A percentile compares a stretch with the other conserved stretches of the same genome.
Evolutionary conservation across 2,888 invertebrate genomes (phyloP).

Genomic region (Hydraecia micacea): DNA sequence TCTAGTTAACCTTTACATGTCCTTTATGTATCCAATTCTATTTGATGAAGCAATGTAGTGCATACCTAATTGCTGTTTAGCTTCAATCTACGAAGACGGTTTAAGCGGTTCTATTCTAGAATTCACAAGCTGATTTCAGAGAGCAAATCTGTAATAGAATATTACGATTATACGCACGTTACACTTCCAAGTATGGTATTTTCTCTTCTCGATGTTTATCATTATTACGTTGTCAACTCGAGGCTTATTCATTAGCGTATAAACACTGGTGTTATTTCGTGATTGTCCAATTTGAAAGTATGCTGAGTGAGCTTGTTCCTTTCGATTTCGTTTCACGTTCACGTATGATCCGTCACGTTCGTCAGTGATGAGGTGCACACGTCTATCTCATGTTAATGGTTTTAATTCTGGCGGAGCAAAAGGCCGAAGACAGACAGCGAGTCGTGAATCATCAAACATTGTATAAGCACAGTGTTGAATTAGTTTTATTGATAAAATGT

Average conservation of each 20-base stretch:
- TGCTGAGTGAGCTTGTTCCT: conserved; percentile 42
- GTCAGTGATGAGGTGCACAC: conserved; percentile 27
- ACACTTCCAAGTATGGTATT: conserved; percentile 58
- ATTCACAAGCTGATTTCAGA: conserved; percentile 4
- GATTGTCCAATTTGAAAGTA: conserved; percentile 62
- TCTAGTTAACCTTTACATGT: conserved; percentile 53
- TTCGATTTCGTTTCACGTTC: conserved; percentile 58
- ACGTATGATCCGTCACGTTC: conserved; percentile 48
- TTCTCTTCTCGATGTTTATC: conserved; percentile 60
- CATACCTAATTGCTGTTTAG: conserved; percentile 8
- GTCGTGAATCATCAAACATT: conserved; percentile 39
- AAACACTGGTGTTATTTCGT: conserved; percentile 40
- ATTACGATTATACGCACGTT: conserved; percentile 17
- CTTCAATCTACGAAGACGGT: not conserved
- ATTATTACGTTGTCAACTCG: conserved; percentile 54
- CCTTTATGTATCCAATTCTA: conserved; percentile 27
- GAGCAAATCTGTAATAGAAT: not conserved
- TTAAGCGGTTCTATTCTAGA: not conserved
- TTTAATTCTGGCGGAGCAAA: conserved; percentile 22
- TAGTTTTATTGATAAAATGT: conserved; percentile 49
- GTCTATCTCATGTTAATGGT: conserved; percentile 27
- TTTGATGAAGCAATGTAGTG: conserved; percentile 35
- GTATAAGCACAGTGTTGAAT: conserved; percentile 38
- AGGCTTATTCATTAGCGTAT: conserved; percentile 42
- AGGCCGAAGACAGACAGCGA: conserved; percentile 26